Evolutionary conservation across 2,113 vertebrate species (phyloP).

Genomic region (Bolborhynchus lineola): DNA sequence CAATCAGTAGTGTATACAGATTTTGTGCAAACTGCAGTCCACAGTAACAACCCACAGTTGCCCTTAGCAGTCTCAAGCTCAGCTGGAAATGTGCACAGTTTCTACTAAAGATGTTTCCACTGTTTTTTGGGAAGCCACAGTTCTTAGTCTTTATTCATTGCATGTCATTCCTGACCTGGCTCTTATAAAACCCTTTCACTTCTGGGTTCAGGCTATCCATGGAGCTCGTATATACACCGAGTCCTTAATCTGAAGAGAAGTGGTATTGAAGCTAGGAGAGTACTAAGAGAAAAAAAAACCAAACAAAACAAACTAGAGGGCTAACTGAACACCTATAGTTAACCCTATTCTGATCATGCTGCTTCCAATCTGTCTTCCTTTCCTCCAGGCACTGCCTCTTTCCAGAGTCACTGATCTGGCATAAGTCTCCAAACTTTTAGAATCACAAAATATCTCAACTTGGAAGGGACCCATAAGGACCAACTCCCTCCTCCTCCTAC

Average conservation of each 20-base stretch:
- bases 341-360: not conserved
- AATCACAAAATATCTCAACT: not conserved
- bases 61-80: not conserved
- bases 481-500: not conserved
- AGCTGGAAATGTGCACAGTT: not conserved
- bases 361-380: not conserved
- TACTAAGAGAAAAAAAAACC: not conserved
- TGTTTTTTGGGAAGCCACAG: not conserved
- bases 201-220: not conserved
- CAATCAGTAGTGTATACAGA: not conserved
- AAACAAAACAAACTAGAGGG: not conserved
- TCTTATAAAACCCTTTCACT: not conserved
- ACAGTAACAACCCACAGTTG: not conserved
- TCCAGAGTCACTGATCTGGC: not conserved
- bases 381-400: not conserved
- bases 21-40: not conserved
- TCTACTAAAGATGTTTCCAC: not conserved
- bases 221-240: rapidly evolving
- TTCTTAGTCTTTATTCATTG: not conserved
- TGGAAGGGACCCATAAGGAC: not conserved
- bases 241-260: not conserved
- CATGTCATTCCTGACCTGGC: not conserved
- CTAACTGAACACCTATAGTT: not conserved
- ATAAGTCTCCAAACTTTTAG: not conserved
- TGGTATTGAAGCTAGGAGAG: not conserved